Conservation (phyloP, 2,113 vertebrate genomes). For the Falco punctatus region DNA sequence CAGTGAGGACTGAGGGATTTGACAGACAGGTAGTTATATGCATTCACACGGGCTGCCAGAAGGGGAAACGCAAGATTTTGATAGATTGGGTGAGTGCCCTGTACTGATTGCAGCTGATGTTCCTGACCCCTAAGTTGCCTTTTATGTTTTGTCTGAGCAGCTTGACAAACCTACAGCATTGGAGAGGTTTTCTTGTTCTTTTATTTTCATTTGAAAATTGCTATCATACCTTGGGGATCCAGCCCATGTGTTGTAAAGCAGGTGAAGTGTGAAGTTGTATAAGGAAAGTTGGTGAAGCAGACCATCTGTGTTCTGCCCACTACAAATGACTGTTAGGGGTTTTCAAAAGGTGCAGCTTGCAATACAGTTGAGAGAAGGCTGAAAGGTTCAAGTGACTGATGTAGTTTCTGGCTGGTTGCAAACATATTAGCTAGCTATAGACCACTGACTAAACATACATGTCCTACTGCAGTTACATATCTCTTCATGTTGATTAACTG, state of each 20-base stretch:
- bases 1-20: neutral
- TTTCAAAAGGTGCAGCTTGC: neutral
- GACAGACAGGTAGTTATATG: neutral
- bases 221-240: neutral
- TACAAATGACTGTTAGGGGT: neutral
- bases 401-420: neutral
- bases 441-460: neutral
- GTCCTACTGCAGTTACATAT: neutral
- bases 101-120: neutral
- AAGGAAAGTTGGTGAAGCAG: neutral
- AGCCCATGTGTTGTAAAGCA: neutral
- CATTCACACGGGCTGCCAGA: neutral
- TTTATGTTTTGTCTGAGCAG: neutral
- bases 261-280: neutral
- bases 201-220: neutral
- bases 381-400: neutral
- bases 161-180: neutral
- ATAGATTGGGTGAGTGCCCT: neutral
- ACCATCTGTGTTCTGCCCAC: neutral
- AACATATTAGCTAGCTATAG: neutral
- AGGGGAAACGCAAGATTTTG: neutral
- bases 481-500: neutral
- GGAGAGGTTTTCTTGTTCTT: neutral
- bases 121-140: neutral
- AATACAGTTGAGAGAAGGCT: neutral